phyloP scores from a whole-genome alignment of 1,140 invertebrate genomes.

The Paraescarpia echinospica region DNA sequence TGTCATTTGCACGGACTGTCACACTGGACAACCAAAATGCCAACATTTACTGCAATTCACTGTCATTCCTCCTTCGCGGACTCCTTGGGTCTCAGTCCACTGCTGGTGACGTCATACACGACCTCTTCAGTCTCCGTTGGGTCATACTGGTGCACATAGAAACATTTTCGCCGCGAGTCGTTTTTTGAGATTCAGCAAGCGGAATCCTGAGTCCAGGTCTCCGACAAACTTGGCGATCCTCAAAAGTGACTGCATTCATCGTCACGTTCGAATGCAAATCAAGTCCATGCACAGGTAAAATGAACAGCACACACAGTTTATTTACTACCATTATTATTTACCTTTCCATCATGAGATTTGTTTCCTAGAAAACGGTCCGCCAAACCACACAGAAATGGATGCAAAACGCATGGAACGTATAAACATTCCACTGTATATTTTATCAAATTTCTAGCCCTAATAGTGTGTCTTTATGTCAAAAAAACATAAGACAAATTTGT shows the following conservation, averaged over 20 bases:
- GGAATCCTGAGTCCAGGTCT: conserved; percentile 84
- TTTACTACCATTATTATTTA: too few relatives aligned
- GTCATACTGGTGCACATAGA: conserved; percentile 89
- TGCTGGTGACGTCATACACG: conserved; percentile 87
- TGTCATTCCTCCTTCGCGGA: neutral
- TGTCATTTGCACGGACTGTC: too few relatives aligned
- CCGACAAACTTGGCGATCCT: conserved; percentile 83
- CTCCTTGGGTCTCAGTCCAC: conserved; percentile 65
- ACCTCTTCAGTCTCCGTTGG: conserved; percentile 94
- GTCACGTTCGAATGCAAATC: conserved; percentile 67
- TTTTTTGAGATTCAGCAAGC: conserved; percentile 89
- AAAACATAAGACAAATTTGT: too few relatives aligned
- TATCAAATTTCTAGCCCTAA: too few relatives aligned
- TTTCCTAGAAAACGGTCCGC: too few relatives aligned
- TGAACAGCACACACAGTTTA: neutral
- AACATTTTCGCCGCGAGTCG: conserved; percentile 81
- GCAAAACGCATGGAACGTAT: too few relatives aligned
- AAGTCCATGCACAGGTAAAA: neutral
- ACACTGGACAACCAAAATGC: too few relatives aligned
- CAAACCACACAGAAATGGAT: too few relatives aligned
- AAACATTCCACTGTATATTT: too few relatives aligned
- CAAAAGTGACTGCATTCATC: conserved; percentile 83
- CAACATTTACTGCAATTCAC: neutral
- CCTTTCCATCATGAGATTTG: too few relatives aligned
- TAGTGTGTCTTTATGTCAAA: too few relatives aligned